phyloP scores from a whole-genome alignment of 2,113 vertebrate species.

The Sprattus sprattus region DNA sequence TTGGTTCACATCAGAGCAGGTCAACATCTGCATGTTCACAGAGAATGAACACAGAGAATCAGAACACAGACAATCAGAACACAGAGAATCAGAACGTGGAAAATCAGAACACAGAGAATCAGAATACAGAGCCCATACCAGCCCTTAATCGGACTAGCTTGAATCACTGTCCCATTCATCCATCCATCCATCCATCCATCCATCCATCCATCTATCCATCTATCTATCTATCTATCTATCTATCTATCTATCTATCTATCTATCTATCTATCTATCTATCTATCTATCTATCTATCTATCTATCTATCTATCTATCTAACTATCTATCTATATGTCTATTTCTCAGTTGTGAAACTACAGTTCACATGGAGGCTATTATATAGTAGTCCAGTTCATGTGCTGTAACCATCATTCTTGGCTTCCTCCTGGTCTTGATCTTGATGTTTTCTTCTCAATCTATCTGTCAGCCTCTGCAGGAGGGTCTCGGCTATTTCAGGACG shows the following conservation, averaged over 20 bases:
- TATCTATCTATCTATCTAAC: background rate
- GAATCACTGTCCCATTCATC: background rate
- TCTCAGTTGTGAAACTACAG: no score
- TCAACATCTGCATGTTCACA: background rate
- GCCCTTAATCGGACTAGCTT: background rate
- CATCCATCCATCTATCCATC: background rate
- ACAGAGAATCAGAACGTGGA: background rate
- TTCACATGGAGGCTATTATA: no score
- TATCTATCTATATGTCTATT: no score
- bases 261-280: no score
- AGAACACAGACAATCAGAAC: background rate
- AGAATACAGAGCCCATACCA: background rate
- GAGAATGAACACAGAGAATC: background rate
- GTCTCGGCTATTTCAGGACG: background rate
- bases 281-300: background rate
- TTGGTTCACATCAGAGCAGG: conserved; percentile 19
- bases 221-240: no score
- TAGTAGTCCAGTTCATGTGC: background rate
- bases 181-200: background rate
- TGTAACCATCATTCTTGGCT: background rate
- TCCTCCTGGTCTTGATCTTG: background rate
- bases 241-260: no score
- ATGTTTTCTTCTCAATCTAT: conserved; percentile 3
- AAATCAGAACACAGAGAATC: background rate
- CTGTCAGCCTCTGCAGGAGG: background rate